phyloP scores from a whole-genome alignment of 2,113 vertebrate genomes.

The Saguinus midas region DNA sequence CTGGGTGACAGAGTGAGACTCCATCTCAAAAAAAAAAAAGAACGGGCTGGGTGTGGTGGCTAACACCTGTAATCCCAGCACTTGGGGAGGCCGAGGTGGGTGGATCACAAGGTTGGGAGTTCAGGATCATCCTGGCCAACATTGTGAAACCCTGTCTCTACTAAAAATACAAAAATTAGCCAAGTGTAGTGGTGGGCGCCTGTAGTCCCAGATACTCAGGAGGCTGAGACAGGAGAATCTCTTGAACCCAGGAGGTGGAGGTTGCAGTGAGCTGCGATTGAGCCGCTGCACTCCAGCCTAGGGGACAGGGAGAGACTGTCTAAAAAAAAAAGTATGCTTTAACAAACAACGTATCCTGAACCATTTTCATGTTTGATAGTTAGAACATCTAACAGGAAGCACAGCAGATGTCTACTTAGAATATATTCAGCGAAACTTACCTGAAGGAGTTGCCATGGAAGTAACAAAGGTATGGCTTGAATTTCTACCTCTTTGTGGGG shows the following conservation, averaged over 20 bases:
- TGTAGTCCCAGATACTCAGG: not conserved
- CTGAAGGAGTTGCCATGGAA: conserved; percentile 97
- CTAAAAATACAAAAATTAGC: not conserved
- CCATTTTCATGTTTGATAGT: conserved; percentile 79
- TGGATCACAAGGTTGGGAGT: not conserved
- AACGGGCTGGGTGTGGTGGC: accelerated
- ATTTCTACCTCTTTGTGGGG: not conserved
- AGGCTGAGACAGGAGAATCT: not conserved
- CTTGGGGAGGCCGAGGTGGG: not conserved
- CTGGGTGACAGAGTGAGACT: no score
- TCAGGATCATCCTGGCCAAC: not conserved
- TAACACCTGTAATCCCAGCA: not conserved
- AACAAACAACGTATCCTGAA: not conserved
- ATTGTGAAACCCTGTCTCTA: not conserved
- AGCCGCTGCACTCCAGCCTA: not conserved
- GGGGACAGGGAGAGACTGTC: not conserved
- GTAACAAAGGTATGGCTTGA: conserved; percentile 89
- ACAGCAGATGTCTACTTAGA: conserved; percentile 94
- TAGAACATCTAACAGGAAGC: conserved; percentile 91
- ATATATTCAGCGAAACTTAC: conserved; percentile 97
- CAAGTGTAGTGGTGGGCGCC: not conserved
- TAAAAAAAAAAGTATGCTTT: not conserved
- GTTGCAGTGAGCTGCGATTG: not conserved
- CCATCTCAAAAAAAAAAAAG: no score
- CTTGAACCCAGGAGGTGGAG: not conserved